phyloP scores from a whole-genome alignment of 2,797 vertebrate species.

The Meriones psammophilus region DNA sequence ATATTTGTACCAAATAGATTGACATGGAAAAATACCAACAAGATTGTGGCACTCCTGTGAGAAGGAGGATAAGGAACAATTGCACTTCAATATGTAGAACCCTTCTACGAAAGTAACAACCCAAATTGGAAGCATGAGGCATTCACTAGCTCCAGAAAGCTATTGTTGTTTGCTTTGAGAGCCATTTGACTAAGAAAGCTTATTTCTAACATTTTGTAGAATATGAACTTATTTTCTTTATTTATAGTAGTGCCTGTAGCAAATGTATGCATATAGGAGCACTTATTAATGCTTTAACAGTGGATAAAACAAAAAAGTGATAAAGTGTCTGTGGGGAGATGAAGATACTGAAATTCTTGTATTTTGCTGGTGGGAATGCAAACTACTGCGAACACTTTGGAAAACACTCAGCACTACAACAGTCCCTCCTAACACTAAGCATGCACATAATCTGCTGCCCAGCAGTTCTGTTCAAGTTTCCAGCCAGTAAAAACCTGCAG shows the following conservation, averaged over 20 bases:
- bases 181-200: not conserved
- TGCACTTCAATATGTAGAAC: not conserved
- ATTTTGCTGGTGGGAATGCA: not conserved
- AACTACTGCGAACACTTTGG: not conserved
- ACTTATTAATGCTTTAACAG: not conserved
- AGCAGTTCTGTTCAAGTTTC: not conserved
- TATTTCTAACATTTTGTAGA: not conserved
- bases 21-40: not conserved
- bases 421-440: not conserved
- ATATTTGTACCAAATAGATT: constrained; percentile 2
- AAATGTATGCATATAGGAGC: not conserved
- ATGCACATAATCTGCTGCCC: not conserved
- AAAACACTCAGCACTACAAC: not conserved
- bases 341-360: not conserved
- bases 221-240: not conserved
- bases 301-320: not conserved
- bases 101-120: not conserved
- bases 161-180: not conserved
- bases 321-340: not conserved
- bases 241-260: not conserved
- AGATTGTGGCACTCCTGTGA: not conserved
- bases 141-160: not conserved
- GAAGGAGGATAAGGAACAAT: not conserved
- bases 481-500: not conserved
- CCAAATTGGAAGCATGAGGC: not conserved